Base-by-base conservation (phyloP, 2,888 invertebrate genomes). In the Steinernema hermaphroditum region DNA sequence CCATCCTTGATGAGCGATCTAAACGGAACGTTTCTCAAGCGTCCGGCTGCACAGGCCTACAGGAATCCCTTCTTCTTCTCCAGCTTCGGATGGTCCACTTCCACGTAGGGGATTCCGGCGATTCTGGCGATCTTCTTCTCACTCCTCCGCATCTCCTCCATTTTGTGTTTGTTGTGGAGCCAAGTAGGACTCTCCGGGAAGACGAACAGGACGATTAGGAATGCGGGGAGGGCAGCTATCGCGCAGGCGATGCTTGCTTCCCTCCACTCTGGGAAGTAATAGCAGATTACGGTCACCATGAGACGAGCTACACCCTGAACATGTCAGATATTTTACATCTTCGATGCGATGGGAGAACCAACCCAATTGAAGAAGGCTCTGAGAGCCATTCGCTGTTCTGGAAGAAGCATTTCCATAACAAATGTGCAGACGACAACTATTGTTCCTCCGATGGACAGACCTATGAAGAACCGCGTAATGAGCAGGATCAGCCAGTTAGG, bases 281-380 rank as follows among this genome's bases (percentile, higher is more conserved):
- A 78, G 54, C 82, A 82, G 69, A 86, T 77, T 14, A 82, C 72
- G 9, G 84, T 86, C 74, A 85, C 74, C 62, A 81, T 73, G 16
- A 85, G 76, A n/a, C 85, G 83, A 14, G 74, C 82, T 19, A 73
- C 70, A 22, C 80, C 80, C 79, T 79, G 37, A 50, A 76, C n/a
- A 12, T 19, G 19, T 24, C n/a, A 68, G 32, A 32, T n/a, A 24
- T 37, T 43, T 14, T 49, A 69, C 4, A n/a, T 32, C 44, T 22
- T 37, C 22, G 27, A 9, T 29, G 9, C 24, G 24, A 0, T n/a
- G 12, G 16, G 27, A 29, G 6, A 0, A 50, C 71, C 41, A 72
- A 84, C 85, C 85, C 85, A 85, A 71, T 86, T 85, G 76, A 86
- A 82, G 74, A 85, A 84, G 9, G 85, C 86, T 34, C 85, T 68